Evolutionary conservation across 2,888 invertebrate species (phyloP).

Genomic region (Cyaniris semiargus): DNA sequence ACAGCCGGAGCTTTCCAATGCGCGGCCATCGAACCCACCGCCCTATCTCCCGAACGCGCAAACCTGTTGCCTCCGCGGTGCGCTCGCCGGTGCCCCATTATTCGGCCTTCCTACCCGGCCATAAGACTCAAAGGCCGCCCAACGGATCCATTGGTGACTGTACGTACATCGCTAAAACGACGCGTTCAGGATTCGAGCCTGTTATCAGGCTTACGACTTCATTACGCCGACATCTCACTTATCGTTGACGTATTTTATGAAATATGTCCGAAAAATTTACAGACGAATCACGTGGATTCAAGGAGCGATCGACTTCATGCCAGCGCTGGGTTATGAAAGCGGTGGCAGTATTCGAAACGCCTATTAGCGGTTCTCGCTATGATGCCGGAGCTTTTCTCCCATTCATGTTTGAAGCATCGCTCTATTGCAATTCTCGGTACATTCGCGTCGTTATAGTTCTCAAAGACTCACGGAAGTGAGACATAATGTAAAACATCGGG

Average conservation of each 20-base stretch:
- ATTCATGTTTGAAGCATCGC: neutral
- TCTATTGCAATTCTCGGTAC: neutral
- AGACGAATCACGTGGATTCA: neutral
- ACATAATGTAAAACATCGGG: neutral
- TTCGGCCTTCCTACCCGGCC: neutral
- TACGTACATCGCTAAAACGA: neutral
- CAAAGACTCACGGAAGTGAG: neutral
- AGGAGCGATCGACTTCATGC: neutral
- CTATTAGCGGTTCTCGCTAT: neutral
- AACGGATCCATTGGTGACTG: neutral
- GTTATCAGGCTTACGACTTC: neutral
- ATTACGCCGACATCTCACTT: neutral
- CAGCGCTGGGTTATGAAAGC: neutral
- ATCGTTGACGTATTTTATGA: neutral
- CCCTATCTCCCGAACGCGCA: slow-evolving; percentile 15
- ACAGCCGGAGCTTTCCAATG: slow-evolving; percentile 1
- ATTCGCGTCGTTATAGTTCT: neutral
- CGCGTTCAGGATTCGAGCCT: neutral
- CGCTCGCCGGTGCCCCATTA: neutral
- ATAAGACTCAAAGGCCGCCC: neutral
- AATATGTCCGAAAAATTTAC: neutral
- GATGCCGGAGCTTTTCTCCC: neutral
- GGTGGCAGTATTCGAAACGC: neutral
- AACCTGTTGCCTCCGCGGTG: neutral
- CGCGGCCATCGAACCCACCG: slow-evolving; percentile 4